Evolutionary conservation across 2,113 vertebrate genomes (phyloP).

Genomic region (Microtus oregoni): DNA sequence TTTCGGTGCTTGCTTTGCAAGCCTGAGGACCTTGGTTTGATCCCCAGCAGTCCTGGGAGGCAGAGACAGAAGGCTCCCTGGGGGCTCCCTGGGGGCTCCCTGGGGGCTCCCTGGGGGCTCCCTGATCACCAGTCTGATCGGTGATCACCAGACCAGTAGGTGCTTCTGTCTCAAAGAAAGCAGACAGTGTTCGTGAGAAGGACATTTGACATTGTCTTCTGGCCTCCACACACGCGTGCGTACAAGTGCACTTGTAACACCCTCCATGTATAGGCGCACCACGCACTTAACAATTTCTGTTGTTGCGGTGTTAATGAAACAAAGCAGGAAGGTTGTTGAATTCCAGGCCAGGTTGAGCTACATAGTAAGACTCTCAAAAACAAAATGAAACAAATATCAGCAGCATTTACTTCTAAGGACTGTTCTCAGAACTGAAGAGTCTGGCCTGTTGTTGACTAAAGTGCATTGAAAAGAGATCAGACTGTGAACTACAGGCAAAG

Average conservation of each 20-base stretch:
- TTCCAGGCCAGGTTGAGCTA: not conserved
- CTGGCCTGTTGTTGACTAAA: not conserved
- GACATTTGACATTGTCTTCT: not conserved
- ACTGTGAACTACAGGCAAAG: not conserved
- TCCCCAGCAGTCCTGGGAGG: not conserved
- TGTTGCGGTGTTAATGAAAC: not conserved
- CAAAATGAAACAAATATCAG: constrained; percentile 8
- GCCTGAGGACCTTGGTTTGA: not conserved
- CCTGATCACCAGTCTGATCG: not conserved
- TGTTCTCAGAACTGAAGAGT: constrained; percentile 1
- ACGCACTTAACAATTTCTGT: not conserved
- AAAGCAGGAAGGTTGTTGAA: not conserved
- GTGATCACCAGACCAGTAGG: not conserved
- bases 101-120: not conserved
- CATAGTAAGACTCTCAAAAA: not conserved
- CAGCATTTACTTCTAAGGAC: not conserved
- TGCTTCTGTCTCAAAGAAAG: not conserved
- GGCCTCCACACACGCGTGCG: not conserved
- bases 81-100: not conserved
- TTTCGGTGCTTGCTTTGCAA: not conserved
- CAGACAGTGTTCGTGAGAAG: not conserved
- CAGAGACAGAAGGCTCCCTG: not conserved
- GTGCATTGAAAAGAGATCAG: not conserved
- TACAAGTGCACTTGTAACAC: too few relatives aligned
- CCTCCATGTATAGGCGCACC: not conserved